Evolutionary conservation across 1,140 invertebrate genomes (phyloP).

Genomic region (Cheumatopsyche charites): DNA sequence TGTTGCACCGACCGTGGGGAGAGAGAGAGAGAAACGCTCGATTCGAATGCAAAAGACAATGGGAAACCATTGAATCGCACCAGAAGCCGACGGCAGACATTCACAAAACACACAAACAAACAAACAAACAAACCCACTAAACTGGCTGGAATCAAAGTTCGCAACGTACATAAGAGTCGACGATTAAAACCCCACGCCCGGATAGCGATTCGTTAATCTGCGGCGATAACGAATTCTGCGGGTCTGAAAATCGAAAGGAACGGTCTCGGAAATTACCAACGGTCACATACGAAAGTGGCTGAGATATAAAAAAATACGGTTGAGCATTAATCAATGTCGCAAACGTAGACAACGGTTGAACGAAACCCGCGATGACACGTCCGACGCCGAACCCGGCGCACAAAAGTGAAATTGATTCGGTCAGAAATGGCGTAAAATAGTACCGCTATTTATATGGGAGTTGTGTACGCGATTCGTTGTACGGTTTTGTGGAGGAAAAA

Average conservation of each 20-base stretch:
- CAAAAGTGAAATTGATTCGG: constrained; percentile 29
- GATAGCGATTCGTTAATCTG: constrained; percentile 6
- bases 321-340: constrained; percentile 14
- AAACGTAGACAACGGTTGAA: constrained; percentile 20
- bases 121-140: neutral
- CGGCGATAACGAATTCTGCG: neutral
- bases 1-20: neutral
- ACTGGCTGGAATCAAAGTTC: neutral
- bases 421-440: neutral
- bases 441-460: no score
- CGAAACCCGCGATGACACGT: constrained; percentile 24
- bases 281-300: neutral
- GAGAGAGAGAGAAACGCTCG: constrained; percentile 2
- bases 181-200: neutral
- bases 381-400: neutral
- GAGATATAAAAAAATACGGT: neutral
- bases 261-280: no score
- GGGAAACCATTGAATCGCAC: neutral
- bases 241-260: no score
- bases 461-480: no score
- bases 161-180: neutral
- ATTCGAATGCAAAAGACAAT: constrained; percentile 13
- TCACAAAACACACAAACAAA: neutral
- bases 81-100: neutral
- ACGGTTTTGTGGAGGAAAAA: neutral